phyloP scores from a whole-genome alignment of 2,797 vertebrate genomes.

The Pristis pectinata region DNA sequence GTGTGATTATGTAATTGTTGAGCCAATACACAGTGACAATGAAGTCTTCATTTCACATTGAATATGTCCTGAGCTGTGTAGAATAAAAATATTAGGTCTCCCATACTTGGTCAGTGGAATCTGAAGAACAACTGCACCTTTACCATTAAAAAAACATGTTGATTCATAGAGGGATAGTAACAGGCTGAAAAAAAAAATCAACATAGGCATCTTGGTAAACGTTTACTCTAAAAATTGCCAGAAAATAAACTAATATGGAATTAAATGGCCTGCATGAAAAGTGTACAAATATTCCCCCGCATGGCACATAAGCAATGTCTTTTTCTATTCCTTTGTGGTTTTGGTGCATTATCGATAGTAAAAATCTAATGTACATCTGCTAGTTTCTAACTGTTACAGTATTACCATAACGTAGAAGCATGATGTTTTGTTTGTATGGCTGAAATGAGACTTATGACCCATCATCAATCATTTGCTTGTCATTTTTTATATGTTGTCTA shows the following conservation, averaged over 20 bases:
- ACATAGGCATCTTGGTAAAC: not conserved
- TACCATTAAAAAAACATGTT: not conserved
- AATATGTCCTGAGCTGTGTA: not conserved
- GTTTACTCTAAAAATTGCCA: not conserved
- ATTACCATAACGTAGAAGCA: constrained; percentile 72
- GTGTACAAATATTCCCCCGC: not conserved
- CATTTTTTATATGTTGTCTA: constrained; percentile 75
- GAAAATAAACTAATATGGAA: not conserved
- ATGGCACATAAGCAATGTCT: not conserved
- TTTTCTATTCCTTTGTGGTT: constrained; percentile 46
- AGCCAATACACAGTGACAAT: not conserved
- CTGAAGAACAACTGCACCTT: not conserved
- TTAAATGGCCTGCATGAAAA: not conserved
- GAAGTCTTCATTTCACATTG: not conserved
- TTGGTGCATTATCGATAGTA: constrained; percentile 55
- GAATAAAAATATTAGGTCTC: not conserved
- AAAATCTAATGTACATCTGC: constrained; percentile 72
- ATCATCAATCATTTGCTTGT: constrained; percentile 77
- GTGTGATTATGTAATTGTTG: not conserved
- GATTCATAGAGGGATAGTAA: not conserved
- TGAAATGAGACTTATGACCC: constrained; percentile 76
- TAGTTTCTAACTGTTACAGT: constrained; percentile 68
- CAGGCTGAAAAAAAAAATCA: not conserved
- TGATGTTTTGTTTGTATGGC: constrained; percentile 75
- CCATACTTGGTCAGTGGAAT: too few species aligned